Base-by-base conservation (phyloP, 1,140 invertebrate species). In the Choristoneura fumiferana region DNA sequence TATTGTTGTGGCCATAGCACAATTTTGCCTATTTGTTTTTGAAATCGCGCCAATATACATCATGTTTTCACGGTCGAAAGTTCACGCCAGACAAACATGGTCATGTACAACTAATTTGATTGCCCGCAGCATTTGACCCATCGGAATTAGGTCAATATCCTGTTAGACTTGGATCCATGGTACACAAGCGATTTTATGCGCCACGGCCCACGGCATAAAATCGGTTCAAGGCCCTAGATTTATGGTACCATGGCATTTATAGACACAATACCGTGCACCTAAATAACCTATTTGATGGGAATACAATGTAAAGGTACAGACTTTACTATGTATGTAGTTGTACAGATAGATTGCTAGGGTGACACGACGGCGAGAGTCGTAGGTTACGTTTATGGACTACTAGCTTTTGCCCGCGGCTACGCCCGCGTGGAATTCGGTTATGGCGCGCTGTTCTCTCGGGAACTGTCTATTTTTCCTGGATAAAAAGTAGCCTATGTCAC, bases 181-280 rank as follows among this genome's bases (percentile, higher is more conserved):
- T 43, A 57, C 18, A 49, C 43, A 29, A 29, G 22, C 22, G 17
- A 8, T 49, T 49, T 49, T 49, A 49, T 49, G 43, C 43, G 17
- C 18, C 43, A 13, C 43, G 18, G 43, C 43, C 43, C 43, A 49
- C 43, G 43, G 67, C 70, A 81, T 69, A 75, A 70, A 72, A 71
- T 73, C 65, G 69, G 63, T 73, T 71, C 77, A 76, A 76, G 75
- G 66, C 57, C 61, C 67, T 55, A 64, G 74, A 73, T 84, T 84
- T 84, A 84, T 77, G 78, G 65, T 77, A 78, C 67, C 77, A 72
- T 66, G 77, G 66, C 81, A 84, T 84, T 84, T 81, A 76, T 67
- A 63, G 65, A 67, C 71, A 78, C 73, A 81, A 79, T 79, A 63
- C 54, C 60, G 38, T 38, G 12, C 43, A 49, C 43, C 43, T 49